Base-by-base conservation (phyloP, 2,888 invertebrate species). In the Agonopterix heracliana region DNA sequence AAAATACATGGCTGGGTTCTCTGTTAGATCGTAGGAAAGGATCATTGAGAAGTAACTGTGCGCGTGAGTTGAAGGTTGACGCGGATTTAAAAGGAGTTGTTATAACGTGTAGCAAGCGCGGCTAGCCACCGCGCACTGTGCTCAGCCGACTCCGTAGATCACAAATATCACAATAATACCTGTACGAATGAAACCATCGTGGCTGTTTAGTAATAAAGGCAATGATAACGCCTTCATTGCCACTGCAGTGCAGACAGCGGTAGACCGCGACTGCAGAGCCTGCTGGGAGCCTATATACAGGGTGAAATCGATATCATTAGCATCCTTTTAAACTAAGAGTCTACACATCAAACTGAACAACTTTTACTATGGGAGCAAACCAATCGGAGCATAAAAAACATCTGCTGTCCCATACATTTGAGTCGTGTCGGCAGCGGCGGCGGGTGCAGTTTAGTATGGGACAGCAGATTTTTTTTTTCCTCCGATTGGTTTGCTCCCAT, bases 61-160 rank as follows among this genome's bases (percentile, higher is more conserved):
- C 48, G 57, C 43, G 51, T 47, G 56, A 47, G 43, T 46, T 9
- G 56, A 58, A 64, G 64, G 63, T 61, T 52, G 26, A 26, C 26
- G 26, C 55, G 49, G 42, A 48, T 56, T 47, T 50, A 50, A 49
- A 46, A 46, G 52, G 41, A 26, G 26, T 26, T 26, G 26, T 26
- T 50, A 38, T 51, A 42, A 34, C 75, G 75, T 71, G 71, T 60
- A 54, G 54, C 59, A 57, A 61, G 63, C 64, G 63, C 73, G 68
- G 61, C 55, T 51, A 55, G 49, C 63, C 53, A 61, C 57, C 66
- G 66, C 63, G 60, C 67, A 71, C 73, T 74, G 68, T 49, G 52
- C 34, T 34, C 13, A 40, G 26, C 17, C 44, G 41, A 44, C 46
- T 9, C 12, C 34, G 11, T 44, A 13, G 17, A 36, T 43, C 41